A percentile compares a stretch with the other conserved stretches of the same genome.
These are phyloP conservation scores for Salvelinus namaycush DNA, from an alignment of 2,113 vertebrate species.

Conservation along the genomic window DNA sequence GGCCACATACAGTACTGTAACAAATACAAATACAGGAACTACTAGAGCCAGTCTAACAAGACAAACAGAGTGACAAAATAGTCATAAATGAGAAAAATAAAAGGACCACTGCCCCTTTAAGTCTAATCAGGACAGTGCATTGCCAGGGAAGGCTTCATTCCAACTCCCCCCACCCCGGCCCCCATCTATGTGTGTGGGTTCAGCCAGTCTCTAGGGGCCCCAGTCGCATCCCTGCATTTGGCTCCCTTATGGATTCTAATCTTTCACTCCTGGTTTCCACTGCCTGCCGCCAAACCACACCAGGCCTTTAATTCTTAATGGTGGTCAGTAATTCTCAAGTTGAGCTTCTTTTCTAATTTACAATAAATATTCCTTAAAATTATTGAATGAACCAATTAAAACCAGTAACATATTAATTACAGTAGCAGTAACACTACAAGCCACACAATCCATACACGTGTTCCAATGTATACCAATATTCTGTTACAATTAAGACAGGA, in stretches of 20 bases:
- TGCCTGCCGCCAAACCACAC: conserved; percentile 78
- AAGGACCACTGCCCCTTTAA: conserved; percentile 4
- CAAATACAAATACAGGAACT: background rate
- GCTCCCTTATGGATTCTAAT: conserved; percentile 87
- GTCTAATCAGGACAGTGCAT: background rate
- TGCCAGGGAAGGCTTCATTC: conserved; percentile 4
- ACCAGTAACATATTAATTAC: conserved; percentile 25
- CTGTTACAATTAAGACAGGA: conserved; percentile 55
- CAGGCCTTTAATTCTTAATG: conserved; percentile 92
- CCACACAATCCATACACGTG: conserved; percentile 40
- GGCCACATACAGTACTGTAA: background rate
- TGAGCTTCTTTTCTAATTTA: conserved; percentile 85
- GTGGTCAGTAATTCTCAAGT: conserved; percentile 89
- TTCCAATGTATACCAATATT: conserved; percentile 57
- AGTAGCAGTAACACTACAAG: conserved; percentile 37
- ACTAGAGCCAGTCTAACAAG: background rate
- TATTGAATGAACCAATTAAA: conserved; percentile 93
- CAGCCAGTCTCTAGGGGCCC: conserved; percentile 22
- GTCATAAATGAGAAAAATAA: background rate
- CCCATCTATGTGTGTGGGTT: conserved; percentile 43
- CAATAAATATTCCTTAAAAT: conserved; percentile 88
- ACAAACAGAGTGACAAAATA: background rate
- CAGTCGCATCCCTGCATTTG: conserved; percentile 84
- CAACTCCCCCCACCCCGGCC: conserved; percentile 4
- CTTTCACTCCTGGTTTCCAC: conserved; percentile 85